A percentile compares a stretch with the other conserved stretches of the same genome.
Conservation (phyloP, 2,797 vertebrate genomes). For the Malurus leucopterus region DNA sequence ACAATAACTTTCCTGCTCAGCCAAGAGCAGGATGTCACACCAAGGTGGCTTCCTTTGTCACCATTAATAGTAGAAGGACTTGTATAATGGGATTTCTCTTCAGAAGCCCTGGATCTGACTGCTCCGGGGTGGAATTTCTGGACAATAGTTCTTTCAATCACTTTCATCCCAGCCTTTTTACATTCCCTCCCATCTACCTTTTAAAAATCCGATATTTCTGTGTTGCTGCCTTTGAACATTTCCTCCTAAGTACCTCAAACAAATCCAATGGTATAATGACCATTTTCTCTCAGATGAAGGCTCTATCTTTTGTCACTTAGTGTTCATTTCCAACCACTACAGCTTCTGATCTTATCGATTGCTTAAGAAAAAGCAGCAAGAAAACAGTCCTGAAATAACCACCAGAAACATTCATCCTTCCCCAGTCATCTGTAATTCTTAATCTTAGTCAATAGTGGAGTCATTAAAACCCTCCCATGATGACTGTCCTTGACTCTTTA, state of each 20-base stretch:
- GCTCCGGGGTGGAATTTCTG: neutral
- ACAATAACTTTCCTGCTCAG: neutral
- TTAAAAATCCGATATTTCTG: neutral
- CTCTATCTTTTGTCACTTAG: slow-evolving; percentile 11
- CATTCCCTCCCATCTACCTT: neutral
- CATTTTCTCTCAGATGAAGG: slow-evolving; percentile 1
- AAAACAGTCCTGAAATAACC: neutral
- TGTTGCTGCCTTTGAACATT: neutral
- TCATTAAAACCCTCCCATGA: neutral
- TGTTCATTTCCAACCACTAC: neutral
- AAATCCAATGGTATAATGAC: neutral
- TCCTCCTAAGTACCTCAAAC: neutral
- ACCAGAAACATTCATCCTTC: neutral
- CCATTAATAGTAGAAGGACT: neutral
- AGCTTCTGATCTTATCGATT: slow-evolving; percentile 42
- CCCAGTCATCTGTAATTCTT: slow-evolving; percentile 4
- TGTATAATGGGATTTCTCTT: neutral
- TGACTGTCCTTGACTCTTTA: neutral
- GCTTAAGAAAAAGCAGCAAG: slow-evolving; percentile 2
- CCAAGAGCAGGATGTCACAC: neutral
- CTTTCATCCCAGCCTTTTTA: neutral
- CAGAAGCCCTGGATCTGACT: neutral
- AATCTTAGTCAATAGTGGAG: neutral
- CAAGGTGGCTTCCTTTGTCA: neutral
- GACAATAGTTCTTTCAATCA: neutral